These are phyloP conservation scores for Myotis pilosus DNA, from an alignment of 2,797 vertebrate species.

Conservation along the genomic window DNA sequence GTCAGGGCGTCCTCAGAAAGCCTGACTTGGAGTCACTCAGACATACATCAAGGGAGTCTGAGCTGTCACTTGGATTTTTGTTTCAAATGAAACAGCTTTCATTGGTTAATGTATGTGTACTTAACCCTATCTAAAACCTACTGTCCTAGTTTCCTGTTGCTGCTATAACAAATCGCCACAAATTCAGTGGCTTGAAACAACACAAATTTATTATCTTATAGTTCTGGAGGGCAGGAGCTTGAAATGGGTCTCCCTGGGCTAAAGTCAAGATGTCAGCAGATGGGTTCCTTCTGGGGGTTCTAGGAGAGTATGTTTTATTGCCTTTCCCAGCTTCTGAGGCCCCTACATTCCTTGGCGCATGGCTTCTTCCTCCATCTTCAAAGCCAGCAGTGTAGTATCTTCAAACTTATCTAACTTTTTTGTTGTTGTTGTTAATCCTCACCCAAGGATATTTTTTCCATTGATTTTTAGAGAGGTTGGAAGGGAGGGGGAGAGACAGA, in stretches of 20 bases:
- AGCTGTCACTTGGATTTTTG: constrained; percentile 2
- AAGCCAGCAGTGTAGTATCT: neutral
- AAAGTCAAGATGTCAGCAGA: neutral
- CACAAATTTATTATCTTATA: neutral
- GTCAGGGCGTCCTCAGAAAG: neutral
- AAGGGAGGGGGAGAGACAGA: too few relatives aligned
- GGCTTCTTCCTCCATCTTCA: neutral
- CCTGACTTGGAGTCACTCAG: neutral
- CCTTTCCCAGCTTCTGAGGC: neutral
- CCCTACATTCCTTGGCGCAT: neutral
- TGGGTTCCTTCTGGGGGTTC: neutral
- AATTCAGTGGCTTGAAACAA: neutral
- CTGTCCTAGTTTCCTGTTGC: neutral
- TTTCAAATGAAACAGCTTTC: constrained; percentile 29
- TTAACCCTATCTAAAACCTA: constrained; percentile 19
- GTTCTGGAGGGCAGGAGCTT: constrained; percentile 15
- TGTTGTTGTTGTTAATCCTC: too few relatives aligned
- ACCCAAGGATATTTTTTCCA: too few relatives aligned
- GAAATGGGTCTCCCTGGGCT: neutral
- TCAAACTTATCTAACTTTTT: constrained; percentile 35
- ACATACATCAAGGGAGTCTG: neutral
- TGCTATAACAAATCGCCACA: neutral
- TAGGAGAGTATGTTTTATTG: neutral
- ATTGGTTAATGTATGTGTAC: neutral
- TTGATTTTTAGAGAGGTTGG: too few relatives aligned